These are phyloP conservation scores for Hystrix brachyura DNA, from an alignment of 2,113 vertebrate genomes.

Conservation along the genomic window DNA sequence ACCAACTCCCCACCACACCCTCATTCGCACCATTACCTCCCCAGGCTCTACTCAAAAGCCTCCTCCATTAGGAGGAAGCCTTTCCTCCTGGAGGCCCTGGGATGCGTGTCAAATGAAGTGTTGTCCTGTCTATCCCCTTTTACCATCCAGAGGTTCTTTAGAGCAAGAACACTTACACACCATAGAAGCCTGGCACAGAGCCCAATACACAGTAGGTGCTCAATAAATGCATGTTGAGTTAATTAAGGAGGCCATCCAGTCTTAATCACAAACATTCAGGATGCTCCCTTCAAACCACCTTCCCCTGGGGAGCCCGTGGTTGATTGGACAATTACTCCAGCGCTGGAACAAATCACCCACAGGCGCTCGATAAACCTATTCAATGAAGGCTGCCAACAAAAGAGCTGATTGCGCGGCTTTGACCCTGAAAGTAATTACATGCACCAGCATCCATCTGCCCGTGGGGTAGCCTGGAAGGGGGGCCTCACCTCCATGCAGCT, in stretches of 20 bases:
- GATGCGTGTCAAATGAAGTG: neutral
- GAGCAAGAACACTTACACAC: neutral
- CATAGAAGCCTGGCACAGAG: neutral
- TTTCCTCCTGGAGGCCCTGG: neutral
- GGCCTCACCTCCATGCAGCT: constrained; percentile 63
- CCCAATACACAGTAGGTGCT: constrained; percentile 69
- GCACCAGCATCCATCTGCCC: constrained; percentile 64
- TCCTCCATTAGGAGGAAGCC: neutral
- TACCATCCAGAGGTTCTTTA: neutral
- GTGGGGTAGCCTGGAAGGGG: constrained; percentile 68
- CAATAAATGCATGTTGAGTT: constrained; percentile 18
- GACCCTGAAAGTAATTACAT: constrained; percentile 81
- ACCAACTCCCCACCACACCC: neutral
- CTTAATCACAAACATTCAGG: constrained; percentile 58
- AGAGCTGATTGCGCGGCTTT: constrained; percentile 71
- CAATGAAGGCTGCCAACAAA: constrained; percentile 75
- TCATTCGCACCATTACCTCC: neutral
- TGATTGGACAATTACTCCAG: constrained; percentile 79
- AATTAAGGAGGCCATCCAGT: constrained; percentile 51
- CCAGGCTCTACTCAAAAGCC: neutral
- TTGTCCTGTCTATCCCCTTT: neutral
- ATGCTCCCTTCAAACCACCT: constrained; percentile 69
- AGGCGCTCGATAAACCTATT: constrained; percentile 78
- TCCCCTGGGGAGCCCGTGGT: constrained; percentile 32
- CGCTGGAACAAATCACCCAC: constrained; percentile 79